phyloP scores from a whole-genome alignment of 2,113 vertebrate species.

The Bos javanicus region DNA sequence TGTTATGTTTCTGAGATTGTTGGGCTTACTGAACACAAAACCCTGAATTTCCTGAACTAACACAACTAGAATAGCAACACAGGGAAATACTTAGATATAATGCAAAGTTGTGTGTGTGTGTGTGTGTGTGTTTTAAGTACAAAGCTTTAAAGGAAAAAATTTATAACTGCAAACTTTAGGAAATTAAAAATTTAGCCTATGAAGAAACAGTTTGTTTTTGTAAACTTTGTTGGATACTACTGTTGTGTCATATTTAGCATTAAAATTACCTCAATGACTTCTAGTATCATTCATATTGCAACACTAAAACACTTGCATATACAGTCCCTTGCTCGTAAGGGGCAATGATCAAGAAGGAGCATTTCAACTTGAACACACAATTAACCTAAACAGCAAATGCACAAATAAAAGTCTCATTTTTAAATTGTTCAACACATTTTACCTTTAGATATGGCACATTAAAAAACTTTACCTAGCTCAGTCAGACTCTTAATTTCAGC shows the following conservation, averaged over 20 bases:
- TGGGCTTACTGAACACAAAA: not conserved
- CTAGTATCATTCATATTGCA: not conserved
- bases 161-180: not conserved
- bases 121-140: not conserved
- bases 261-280: not conserved
- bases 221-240: not conserved
- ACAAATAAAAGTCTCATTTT: not conserved
- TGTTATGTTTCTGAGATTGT: not conserved
- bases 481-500: not conserved
- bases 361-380: not conserved
- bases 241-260: not conserved
- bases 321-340: not conserved
- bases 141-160: not conserved
- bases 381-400: not conserved
- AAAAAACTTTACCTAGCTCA: not conserved
- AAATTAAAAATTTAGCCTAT: not conserved
- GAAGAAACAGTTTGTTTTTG: not conserved
- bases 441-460: not conserved
- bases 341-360: not conserved
- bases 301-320: not conserved
- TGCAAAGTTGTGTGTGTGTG: not conserved
- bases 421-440: not conserved
- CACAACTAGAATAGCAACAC: not conserved
- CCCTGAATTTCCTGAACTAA: not conserved
- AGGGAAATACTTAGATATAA: not conserved